Evolutionary conservation across 2,888 invertebrate species (phyloP).

Genomic region (Tachina lurida): DNA sequence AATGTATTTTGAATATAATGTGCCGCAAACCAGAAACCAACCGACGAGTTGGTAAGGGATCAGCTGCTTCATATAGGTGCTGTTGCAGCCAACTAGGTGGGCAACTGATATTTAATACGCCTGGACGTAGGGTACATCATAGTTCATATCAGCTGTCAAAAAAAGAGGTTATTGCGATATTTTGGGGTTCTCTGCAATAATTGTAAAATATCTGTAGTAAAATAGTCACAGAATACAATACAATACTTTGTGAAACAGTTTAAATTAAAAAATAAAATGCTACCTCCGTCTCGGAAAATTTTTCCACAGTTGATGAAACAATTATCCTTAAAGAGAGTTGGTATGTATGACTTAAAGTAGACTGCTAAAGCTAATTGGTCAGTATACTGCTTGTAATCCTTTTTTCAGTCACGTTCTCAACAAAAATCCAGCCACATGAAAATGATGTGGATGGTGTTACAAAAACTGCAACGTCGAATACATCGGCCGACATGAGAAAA

Average conservation of each 20-base stretch:
- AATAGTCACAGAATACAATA: too few species aligned
- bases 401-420: slow-evolving; percentile 75
- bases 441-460: slow-evolving; percentile 50
- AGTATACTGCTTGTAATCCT: background rate
- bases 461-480: slow-evolving; percentile 40
- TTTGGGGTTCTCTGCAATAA: background rate
- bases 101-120: background rate
- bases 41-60: too few species aligned
- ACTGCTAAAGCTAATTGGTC: background rate
- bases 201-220: too few species aligned
- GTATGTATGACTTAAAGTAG: slow-evolving; percentile 65
- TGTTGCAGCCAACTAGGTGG: background rate
- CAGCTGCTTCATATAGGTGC: too few species aligned
- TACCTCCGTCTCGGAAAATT: slow-evolving; percentile 70
- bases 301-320: slow-evolving; percentile 69
- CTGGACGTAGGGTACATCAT: background rate
- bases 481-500: slow-evolving; percentile 73
- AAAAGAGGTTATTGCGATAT: slow-evolving; percentile 33
- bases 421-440: slow-evolving; percentile 73
- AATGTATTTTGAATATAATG: too few species aligned
- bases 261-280: slow-evolving; percentile 73
- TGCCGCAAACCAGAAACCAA: too few species aligned
- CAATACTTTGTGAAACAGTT: slow-evolving; percentile 24
- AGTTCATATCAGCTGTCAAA: slow-evolving; percentile 16
- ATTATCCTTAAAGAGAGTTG: slow-evolving; percentile 73